Percentiles rank a stretch among this genome's conserved stretches.
Conservation (phyloP, 2,888 invertebrate genomes). For the Sinhomidia bicolor region DNA sequence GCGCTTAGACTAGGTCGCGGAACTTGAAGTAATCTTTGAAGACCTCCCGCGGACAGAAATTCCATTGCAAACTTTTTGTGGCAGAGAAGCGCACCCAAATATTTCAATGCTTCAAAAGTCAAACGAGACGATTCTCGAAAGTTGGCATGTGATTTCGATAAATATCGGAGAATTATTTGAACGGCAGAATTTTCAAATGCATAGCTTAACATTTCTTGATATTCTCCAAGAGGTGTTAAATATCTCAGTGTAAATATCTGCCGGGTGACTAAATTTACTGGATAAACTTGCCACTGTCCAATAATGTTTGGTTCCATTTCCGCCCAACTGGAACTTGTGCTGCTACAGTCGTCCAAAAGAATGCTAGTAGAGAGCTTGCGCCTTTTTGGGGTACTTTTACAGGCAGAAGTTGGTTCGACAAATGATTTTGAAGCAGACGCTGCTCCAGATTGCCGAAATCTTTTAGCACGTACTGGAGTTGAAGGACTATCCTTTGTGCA, state of each 20-base stretch:
- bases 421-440: conserved; percentile 63
- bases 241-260: conserved; percentile 97
- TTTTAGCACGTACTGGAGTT: conserved; percentile 51
- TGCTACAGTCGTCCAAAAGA: conserved; percentile 65
- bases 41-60: conserved; percentile 93
- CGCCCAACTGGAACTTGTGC: conserved; percentile 95
- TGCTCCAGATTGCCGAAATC: conserved; percentile 56
- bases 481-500: conserved; percentile 14
- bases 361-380: conserved; percentile 66
- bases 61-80: conserved; percentile 99
- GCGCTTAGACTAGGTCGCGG: conserved; percentile 97
- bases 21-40: conserved; percentile 91
- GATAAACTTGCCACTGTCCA: conserved; percentile 94
- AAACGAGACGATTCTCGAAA: conserved; percentile 92
- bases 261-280: conserved; percentile 92
- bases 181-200: conserved; percentile 96
- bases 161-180: conserved; percentile 93
- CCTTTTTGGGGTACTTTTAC: conserved; percentile 63
- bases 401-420: conserved; percentile 61
- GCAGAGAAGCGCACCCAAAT: conserved; percentile 95
- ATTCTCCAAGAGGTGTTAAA: conserved; percentile 98
- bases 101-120: conserved; percentile 98
- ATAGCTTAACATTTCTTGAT: conserved; percentile 97
- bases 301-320: conserved; percentile 95
- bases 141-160: conserved; percentile 91